phyloP scores from a whole-genome alignment of 2,797 vertebrate species.

The Champsocephalus esox region DNA sequence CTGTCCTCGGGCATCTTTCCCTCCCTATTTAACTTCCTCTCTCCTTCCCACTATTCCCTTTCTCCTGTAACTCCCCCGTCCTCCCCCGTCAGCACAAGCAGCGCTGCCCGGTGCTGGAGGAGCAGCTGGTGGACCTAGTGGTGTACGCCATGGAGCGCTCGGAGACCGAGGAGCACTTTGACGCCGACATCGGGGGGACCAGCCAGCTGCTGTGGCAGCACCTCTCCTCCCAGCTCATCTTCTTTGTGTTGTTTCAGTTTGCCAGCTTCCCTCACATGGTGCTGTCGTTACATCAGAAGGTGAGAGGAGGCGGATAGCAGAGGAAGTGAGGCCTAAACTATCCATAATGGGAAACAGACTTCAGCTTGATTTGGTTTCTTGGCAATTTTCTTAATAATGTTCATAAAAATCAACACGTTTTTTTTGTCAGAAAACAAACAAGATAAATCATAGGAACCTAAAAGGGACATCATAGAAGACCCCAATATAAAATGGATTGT shows the following conservation, averaged over 20 bases:
- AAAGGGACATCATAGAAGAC: background rate
- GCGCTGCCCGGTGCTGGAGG: conserved; percentile 97
- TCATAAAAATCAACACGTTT: background rate
- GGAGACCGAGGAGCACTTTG: conserved; percentile 95
- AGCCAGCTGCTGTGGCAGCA: conserved; percentile 99
- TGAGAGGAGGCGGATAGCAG: conserved; percentile 57
- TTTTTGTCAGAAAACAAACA: background rate
- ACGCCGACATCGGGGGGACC: conserved; percentile 94
- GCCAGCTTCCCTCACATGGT: conserved; percentile 99
- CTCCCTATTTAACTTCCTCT: conserved; percentile 32
- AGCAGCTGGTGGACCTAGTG: conserved; percentile 99
- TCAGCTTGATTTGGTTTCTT: background rate
- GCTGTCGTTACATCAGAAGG: conserved; percentile 98
- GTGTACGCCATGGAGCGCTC: conserved; percentile 99
- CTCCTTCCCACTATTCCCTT: conserved; percentile 33
- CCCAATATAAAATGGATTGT: too few relatives aligned
- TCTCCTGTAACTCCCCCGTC: conserved; percentile 56
- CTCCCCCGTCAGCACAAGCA: conserved; percentile 94
- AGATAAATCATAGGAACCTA: background rate
- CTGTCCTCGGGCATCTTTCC: background rate
- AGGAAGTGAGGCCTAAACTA: background rate
- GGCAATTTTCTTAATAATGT: background rate
- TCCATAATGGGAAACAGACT: background rate
- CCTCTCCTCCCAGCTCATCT: conserved; percentile 99
- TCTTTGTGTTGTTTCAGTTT: conserved; percentile 99